Conservation (phyloP, 2,888 invertebrate genomes). For the Drosophila nigricruria region DNA sequence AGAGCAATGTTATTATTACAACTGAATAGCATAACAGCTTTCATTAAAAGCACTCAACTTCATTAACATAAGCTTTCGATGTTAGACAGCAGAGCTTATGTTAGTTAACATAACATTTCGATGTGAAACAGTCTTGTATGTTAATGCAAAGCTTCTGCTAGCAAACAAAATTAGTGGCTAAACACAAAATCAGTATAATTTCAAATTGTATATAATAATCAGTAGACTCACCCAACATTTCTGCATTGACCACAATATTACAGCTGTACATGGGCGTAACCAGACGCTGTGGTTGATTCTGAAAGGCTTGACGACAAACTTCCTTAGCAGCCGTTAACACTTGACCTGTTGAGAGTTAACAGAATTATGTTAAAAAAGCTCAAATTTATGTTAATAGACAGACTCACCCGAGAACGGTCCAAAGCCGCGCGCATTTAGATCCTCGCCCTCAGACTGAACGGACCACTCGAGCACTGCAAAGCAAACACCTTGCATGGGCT, state of each 20-base stretch:
- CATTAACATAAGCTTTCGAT: not conserved
- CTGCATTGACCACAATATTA: conserved; percentile 93
- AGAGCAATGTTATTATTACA: not conserved
- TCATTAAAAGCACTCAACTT: not conserved
- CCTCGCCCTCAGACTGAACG: conserved; percentile 86
- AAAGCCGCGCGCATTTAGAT: conserved; percentile 80
- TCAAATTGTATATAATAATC: not conserved
- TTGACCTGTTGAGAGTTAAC: conserved; percentile 88
- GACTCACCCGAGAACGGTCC: conserved; percentile 87
- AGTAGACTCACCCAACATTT: conserved; percentile 92
- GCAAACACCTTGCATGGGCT: conserved; percentile 97
- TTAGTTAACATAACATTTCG: not conserved
- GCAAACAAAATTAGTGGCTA: not conserved
- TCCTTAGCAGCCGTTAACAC: conserved; percentile 96
- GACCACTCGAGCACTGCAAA: conserved; percentile 95
- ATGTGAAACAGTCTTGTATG: not conserved
- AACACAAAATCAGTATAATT: not conserved
- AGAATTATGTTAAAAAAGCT: not conserved
- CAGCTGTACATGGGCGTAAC: conserved; percentile 97
- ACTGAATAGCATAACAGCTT: not conserved
- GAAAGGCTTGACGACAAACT: conserved; percentile 94
- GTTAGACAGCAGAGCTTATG: not conserved
- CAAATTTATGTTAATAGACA: not conserved
- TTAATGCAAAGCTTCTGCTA: not conserved
- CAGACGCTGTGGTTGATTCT: conserved; percentile 94